Evolutionary conservation across 1,140 invertebrate species (phyloP).

Genomic region (Centruroides sculpturatus): DNA sequence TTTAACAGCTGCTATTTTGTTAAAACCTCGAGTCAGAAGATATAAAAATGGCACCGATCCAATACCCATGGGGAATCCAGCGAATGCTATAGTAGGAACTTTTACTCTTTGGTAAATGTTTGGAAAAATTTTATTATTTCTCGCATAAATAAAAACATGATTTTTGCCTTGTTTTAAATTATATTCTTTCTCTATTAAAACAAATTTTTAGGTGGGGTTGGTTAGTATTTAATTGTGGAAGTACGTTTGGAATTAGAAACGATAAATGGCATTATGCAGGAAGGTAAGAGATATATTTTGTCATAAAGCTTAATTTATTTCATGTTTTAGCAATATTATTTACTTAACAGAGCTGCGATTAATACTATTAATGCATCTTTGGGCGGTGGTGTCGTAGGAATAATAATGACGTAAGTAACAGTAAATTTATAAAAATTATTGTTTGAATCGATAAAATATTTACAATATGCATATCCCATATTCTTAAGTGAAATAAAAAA

Average conservation of each 20-base stretch:
- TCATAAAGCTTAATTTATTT: no score
- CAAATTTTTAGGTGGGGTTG: constrained; percentile 52
- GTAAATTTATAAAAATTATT: no score
- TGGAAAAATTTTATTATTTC: neutral
- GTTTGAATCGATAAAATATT: no score
- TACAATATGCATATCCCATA: no score
- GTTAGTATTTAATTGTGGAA: constrained; percentile 82
- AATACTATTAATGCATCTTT: constrained; percentile 79
- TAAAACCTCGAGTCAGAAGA: constrained; percentile 72
- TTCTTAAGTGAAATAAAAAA: no score
- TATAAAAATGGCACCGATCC: constrained; percentile 60
- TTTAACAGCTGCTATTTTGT: constrained; percentile 72
- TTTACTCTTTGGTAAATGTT: constrained; percentile 64
- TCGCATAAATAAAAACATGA: no score
- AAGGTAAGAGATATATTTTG: constrained; percentile 25
- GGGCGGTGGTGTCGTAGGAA: constrained; percentile 63
- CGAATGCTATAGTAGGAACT: constrained; percentile 77
- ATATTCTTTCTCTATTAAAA: neutral
- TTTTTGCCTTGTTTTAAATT: no score
- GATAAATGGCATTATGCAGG: constrained; percentile 75
- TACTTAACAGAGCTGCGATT: constrained; percentile 47
- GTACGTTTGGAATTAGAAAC: constrained; percentile 44
- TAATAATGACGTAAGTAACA: constrained; percentile 39
- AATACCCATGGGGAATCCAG: constrained; percentile 67
- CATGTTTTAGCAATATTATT: no score